Evolutionary conservation across 2,113 vertebrate genomes (phyloP).

Genomic region (Tachuris rubrigastra): DNA sequence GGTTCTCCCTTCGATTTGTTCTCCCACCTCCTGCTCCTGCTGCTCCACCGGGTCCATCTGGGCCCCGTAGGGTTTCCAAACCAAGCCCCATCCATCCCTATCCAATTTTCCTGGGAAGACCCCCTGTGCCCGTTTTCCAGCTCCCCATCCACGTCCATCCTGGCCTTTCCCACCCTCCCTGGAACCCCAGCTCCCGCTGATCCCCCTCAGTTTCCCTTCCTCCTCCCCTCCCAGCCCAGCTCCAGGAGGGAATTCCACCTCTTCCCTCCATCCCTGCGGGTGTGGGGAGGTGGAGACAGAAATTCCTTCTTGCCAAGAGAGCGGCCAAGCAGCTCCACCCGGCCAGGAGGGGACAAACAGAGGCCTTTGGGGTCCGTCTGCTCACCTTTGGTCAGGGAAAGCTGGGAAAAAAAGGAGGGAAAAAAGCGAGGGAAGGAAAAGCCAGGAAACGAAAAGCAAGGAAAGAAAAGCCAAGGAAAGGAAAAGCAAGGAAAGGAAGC

Average conservation of each 20-base stretch:
- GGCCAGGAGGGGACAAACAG: neutral
- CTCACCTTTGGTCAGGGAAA: neutral
- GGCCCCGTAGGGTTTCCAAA: accelerated
- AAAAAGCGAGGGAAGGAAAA: no score
- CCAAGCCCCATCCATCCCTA: neutral
- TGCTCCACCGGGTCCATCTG: accelerated
- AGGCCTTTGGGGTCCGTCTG: neutral
- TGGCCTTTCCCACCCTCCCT: neutral
- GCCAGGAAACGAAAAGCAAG: no score
- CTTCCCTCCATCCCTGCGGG: neutral
- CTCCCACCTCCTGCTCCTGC: accelerated
- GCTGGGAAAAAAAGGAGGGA: neutral
- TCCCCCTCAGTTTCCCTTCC: neutral
- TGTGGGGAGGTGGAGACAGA: neutral
- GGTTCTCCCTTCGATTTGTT: neutral
- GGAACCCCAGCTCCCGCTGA: neutral
- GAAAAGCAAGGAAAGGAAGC: neutral
- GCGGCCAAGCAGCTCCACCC: neutral
- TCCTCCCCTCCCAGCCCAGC: neutral
- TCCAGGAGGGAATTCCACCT: neutral
- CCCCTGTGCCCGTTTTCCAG: neutral
- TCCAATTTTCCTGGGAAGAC: neutral
- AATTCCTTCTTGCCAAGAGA: neutral
- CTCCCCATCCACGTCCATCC: accelerated
- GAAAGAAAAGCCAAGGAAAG: no score